phyloP scores from a whole-genome alignment of 2,888 invertebrate genomes.

The Galeruca laticollis region DNA sequence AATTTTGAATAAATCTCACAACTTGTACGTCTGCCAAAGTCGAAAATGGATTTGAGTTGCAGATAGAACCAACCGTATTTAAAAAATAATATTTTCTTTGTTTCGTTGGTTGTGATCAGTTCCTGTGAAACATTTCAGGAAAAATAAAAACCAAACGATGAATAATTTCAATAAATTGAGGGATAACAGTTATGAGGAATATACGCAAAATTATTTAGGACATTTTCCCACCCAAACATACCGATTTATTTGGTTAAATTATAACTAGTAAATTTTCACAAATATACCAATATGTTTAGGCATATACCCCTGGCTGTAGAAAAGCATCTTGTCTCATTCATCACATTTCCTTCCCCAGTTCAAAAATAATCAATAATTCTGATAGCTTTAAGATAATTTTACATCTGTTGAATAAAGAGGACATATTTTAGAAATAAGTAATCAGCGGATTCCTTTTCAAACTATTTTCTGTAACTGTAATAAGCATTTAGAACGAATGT shows the following conservation, averaged over 20 bases:
- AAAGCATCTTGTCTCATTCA: slow-evolving; percentile 55
- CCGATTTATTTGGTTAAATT: background rate
- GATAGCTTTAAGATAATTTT: slow-evolving; percentile 8
- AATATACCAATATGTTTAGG: slow-evolving; percentile 52
- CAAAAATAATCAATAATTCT: slow-evolving; percentile 16
- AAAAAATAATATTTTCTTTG: too few species aligned
- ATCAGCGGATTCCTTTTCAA: background rate
- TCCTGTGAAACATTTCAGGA: too few species aligned
- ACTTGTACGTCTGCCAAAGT: too few species aligned
- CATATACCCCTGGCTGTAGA: slow-evolving; percentile 55
- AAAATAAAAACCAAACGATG: too few species aligned
- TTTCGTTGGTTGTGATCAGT: too few species aligned
- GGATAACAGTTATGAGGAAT: too few species aligned
- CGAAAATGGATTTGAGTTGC: too few species aligned
- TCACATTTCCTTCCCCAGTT: slow-evolving; percentile 39
- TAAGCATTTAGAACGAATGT: background rate
- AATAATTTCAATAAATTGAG: too few species aligned
- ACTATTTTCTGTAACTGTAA: background rate
- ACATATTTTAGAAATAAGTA: background rate
- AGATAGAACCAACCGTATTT: too few species aligned
- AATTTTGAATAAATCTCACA: too few species aligned
- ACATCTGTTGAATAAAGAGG: background rate
- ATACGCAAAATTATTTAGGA: background rate
- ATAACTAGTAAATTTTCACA: slow-evolving; percentile 47
- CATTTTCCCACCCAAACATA: background rate